These are phyloP conservation scores for Pelvicachromis taeniatus DNA, from an alignment of 2,113 vertebrate species.

Conservation along the genomic window DNA sequence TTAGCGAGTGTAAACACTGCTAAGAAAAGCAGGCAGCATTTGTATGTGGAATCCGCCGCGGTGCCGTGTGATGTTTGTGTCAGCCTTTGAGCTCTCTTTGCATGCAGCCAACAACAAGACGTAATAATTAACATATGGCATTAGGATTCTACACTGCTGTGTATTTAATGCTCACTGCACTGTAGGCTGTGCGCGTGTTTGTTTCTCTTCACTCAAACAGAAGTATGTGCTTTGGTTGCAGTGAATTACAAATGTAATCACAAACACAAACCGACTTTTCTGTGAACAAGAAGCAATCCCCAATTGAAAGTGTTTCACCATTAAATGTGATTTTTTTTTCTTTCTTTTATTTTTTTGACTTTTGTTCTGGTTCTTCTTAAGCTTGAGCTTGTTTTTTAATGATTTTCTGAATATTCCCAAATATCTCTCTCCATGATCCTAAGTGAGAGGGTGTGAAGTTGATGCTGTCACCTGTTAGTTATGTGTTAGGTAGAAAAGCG, in stretches of 20 bases:
- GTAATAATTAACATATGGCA: constrained; percentile 16
- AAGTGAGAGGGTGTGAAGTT: neutral
- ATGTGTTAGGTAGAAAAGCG: neutral
- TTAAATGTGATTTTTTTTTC: neutral
- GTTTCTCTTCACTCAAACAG: neutral
- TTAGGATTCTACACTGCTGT: neutral
- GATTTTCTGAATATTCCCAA: neutral
- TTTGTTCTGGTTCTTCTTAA: neutral
- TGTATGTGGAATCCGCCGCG: neutral
- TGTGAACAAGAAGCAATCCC: neutral
- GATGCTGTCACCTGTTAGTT: neutral
- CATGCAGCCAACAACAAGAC: neutral
- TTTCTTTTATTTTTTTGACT: neutral
- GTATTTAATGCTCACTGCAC: neutral
- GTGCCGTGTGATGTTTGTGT: neutral
- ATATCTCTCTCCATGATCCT: neutral
- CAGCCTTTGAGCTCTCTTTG: neutral
- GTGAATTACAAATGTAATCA: neutral
- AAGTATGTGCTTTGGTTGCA: neutral
- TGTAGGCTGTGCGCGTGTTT: neutral
- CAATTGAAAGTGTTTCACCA: neutral
- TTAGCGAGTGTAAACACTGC: constrained; percentile 1
- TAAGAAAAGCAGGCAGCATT: neutral
- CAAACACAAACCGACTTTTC: neutral
- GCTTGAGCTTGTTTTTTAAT: neutral